These are phyloP conservation scores for Stictonetta naevosa DNA, from an alignment of 2,113 vertebrate species.

Conservation along the genomic window DNA sequence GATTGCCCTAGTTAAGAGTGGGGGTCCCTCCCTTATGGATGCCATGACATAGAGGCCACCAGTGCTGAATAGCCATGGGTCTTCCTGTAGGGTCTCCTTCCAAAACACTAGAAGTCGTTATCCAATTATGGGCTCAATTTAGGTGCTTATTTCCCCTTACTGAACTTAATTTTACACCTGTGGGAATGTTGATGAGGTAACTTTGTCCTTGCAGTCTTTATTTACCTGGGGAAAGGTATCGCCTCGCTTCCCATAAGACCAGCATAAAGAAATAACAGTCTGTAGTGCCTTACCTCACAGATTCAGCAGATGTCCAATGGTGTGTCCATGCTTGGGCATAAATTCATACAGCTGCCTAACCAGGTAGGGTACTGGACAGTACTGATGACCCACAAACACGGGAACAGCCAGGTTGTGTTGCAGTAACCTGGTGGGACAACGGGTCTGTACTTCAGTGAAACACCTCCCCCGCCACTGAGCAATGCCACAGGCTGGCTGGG, in stretches of 20 bases:
- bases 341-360: neutral
- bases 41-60: neutral
- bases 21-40: neutral
- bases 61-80: neutral
- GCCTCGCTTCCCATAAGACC: neutral
- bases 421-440: neutral
- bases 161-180: neutral
- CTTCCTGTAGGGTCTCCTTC: neutral
- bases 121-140: neutral
- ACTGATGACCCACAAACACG: fast-evolving
- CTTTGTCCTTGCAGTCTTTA: neutral
- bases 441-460: neutral
- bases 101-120: neutral
- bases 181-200: neutral
- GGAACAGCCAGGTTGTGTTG: neutral
- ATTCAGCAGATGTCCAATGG: neutral
- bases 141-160: neutral
- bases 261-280: neutral
- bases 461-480: neutral
- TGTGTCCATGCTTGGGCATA: neutral
- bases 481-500: neutral
- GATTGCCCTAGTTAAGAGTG: neutral
- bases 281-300: neutral
- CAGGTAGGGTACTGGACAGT: neutral
- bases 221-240: neutral